Percentiles rank a stretch among this genome's conserved stretches.
These are phyloP conservation scores for Ascidia mentula DNA, from an alignment of 23 tunicate genomes.

Conservation along the genomic window DNA sequence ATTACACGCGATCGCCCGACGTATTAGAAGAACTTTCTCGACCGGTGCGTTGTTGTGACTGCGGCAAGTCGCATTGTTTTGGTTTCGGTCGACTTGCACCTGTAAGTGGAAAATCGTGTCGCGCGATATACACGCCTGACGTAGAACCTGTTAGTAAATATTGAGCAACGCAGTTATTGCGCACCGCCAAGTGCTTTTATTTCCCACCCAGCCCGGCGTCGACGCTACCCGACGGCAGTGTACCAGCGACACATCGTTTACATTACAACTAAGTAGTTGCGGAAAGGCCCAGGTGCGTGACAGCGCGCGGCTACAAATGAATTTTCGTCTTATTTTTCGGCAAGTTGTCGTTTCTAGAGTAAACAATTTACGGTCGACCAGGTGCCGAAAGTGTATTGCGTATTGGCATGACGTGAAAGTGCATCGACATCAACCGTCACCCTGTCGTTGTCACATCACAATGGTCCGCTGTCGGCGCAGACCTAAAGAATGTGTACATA, in stretches of 20 bases:
- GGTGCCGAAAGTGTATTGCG: neutral
- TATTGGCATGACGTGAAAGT: neutral
- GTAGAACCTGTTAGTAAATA: neutral
- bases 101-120: slow-evolving; percentile 8
- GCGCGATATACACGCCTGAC: neutral
- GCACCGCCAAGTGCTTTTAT: neutral
- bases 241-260: too few species aligned
- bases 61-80: neutral
- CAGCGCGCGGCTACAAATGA: neutral
- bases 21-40: slow-evolving; percentile 8
- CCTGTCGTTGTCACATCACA: neutral
- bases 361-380: neutral
- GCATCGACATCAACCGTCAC: neutral
- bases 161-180: neutral
- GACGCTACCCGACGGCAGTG: too few species aligned
- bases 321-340: neutral
- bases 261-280: too few species aligned
- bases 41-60: neutral
- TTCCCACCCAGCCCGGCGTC: neutral
- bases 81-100: neutral
- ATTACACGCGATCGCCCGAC: neutral
- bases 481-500: neutral
- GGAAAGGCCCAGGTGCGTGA: neutral
- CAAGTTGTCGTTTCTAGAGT: neutral
- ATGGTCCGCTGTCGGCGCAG: neutral